A percentile compares a stretch with the other conserved stretches of the same genome.
Evolutionary conservation across 2,113 vertebrate species (phyloP).

Genomic region (Piprites chloris): DNA sequence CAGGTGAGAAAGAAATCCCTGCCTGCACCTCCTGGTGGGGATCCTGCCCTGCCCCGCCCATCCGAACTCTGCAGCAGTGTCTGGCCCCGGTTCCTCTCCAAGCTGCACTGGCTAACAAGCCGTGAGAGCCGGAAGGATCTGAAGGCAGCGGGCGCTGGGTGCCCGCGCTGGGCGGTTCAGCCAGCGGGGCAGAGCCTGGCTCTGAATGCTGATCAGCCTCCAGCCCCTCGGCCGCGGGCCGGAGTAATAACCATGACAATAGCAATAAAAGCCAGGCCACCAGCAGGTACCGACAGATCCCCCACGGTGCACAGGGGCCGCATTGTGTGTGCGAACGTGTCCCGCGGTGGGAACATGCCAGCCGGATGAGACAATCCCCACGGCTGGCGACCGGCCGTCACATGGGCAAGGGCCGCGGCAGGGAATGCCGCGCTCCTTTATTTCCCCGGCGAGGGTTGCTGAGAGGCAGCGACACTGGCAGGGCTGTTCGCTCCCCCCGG

Average conservation of each 20-base stretch:
- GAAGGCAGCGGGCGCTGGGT: slow-evolving; percentile 20
- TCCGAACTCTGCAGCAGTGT: neutral
- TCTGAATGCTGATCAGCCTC: slow-evolving; percentile 22
- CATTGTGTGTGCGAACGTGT: slow-evolving; percentile 44
- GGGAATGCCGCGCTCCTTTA: slow-evolving; percentile 26
- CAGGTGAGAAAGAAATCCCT: neutral
- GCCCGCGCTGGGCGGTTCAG: neutral
- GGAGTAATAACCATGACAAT: slow-evolving; percentile 46
- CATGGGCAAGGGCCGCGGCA: slow-evolving; percentile 12
- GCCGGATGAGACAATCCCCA: slow-evolving; percentile 51
- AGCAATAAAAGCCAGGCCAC: slow-evolving; percentile 47
- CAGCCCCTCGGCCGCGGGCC: neutral
- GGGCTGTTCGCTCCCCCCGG: neutral
- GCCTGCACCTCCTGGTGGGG: neutral
- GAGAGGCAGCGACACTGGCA: neutral
- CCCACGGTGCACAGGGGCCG: slow-evolving; percentile 44
- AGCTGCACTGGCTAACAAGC: neutral
- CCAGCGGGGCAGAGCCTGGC: neutral
- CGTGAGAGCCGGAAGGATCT: slow-evolving; percentile 49
- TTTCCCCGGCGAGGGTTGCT: neutral
- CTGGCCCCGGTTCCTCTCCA: neutral
- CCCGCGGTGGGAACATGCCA: slow-evolving; percentile 61
- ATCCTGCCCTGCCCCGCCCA: neutral
- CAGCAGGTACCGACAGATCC: slow-evolving; percentile 62
- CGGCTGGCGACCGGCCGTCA: neutral